Base-by-base conservation (phyloP, 2,888 invertebrate species). In the Diachrysia chrysitis region DNA sequence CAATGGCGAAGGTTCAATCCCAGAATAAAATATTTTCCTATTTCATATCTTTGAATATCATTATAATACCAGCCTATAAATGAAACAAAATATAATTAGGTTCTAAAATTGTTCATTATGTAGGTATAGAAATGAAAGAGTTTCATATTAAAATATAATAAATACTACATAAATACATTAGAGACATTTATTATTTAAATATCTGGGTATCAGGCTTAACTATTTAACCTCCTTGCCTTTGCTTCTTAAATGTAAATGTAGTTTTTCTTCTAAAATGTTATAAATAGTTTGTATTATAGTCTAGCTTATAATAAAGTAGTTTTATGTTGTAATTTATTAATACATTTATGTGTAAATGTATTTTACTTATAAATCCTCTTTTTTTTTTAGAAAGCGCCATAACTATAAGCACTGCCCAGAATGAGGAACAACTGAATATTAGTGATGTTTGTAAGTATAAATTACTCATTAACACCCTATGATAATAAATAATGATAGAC, bases 401-500 rank as follows among this genome's bases (percentile, higher is more conserved):
- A 57, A 66, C 74, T 53, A 65, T 79, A 72, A 76, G 73, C 66
- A 76, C 63, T 72, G 90, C 86, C 76, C 92, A 93, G 73, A 91
- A 95, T 92, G 96, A 92, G 79, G 95, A 93, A 71, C 89, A 91
- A 85, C 90, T 97, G 89, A 96, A 97, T 91, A 96, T 97, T 93
- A 97, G 97, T 96, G 97, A 97, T 97, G 97, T 97, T 96, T 96
- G 97, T 97, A 95, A 97, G 97, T 97, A 96, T 85, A 51, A 23
- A 0, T 25, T 5, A 16, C 14, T 16, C 37, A 10, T 14, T 53
- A 48, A 19, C 10, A n/a, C n/a, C n/a, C n/a, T n/a, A n/a, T n/a
- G n/a, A n/a, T n/a, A n/a, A n/a, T n/a, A n/a, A n/a, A n/a, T n/a
- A n/a, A n/a, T n/a, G n/a, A n/a, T n/a, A n/a, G n/a, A n/a, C 2